phyloP scores from a whole-genome alignment of 2,888 invertebrate genomes.

The Cenopis cana region DNA sequence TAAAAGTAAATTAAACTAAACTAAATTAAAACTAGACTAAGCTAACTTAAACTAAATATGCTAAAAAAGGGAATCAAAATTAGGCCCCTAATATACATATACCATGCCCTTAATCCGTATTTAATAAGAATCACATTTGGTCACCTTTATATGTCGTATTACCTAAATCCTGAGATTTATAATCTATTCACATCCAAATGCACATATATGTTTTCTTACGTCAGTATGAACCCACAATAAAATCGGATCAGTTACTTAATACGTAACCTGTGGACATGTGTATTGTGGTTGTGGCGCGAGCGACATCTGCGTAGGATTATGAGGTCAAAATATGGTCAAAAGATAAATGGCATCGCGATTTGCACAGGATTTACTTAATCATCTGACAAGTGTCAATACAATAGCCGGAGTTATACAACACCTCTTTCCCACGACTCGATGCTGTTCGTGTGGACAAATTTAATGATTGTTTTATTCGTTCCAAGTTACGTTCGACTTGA shows the following conservation, averaged over 20 bases:
- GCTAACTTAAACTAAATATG: too few relatives aligned
- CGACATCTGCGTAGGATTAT: constrained; percentile 1
- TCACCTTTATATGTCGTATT: constrained; percentile 1
- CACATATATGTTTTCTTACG: constrained; percentile 5
- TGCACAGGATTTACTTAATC: constrained; percentile 31
- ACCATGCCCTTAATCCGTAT: too few relatives aligned
- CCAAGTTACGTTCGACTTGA: constrained; percentile 36
- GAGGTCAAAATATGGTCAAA: constrained; percentile 26
- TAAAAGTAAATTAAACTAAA: too few relatives aligned
- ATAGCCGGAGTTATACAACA: constrained; percentile 40
- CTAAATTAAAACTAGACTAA: too few relatives aligned
- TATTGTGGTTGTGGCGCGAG: constrained; percentile 14
- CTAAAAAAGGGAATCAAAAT: too few relatives aligned
- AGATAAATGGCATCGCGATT: constrained; percentile 27
- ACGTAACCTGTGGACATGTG: too few relatives aligned
- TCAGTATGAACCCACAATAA: constrained; percentile 1
- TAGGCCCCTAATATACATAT: too few relatives aligned
- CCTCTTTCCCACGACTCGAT: constrained; percentile 30
- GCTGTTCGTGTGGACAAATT: constrained; percentile 31
- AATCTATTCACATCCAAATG: not conserved
- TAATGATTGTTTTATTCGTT: constrained; percentile 42
- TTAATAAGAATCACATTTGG: too few relatives aligned
- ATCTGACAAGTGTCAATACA: constrained; percentile 30
- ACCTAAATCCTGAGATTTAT: constrained; percentile 11
- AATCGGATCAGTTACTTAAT: too few relatives aligned